Percentiles rank a stretch among this genome's conserved stretches.
Conservation (phyloP, 2,888 invertebrate genomes). For the Allacma fusca region DNA sequence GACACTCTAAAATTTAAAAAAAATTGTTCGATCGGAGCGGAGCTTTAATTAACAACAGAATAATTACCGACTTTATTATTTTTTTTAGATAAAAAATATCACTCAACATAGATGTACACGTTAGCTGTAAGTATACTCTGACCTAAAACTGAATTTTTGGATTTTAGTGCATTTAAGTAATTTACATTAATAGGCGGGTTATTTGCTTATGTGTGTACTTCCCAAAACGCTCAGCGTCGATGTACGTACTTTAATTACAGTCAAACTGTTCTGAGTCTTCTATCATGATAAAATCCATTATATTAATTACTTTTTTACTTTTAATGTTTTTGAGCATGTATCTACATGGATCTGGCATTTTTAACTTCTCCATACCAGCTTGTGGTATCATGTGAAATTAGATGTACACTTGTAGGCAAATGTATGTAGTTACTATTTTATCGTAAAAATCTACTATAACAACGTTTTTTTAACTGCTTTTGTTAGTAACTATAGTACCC, state of each 20-base stretch:
- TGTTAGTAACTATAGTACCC: no score
- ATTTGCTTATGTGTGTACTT: neutral
- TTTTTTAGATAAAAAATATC: slow-evolving; percentile 29
- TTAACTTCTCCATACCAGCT: neutral
- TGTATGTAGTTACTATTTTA: no score
- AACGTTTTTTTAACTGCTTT: no score
- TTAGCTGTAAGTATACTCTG: neutral
- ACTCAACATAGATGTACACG: slow-evolving; percentile 1
- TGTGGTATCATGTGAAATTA: neutral
- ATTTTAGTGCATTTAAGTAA: slow-evolving; percentile 19
- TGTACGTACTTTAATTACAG: slow-evolving; percentile 6
- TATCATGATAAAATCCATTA: neutral
- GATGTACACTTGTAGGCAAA: no score
- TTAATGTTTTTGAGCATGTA: slow-evolving; percentile 8
- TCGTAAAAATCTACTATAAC: no score
- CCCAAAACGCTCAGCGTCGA: slow-evolving; percentile 16
- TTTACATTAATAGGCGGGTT: slow-evolving; percentile 10
- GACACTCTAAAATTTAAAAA: neutral
- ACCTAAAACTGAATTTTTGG: neutral
- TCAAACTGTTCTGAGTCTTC: neutral
- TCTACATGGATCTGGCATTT: neutral
- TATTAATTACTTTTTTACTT: neutral
- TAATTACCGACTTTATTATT: slow-evolving; percentile 16
- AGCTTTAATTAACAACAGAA: slow-evolving; percentile 20
- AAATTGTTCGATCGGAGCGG: no score